Base-by-base conservation (phyloP, 2,797 vertebrate genomes). In the Acanthiza pusilla region DNA sequence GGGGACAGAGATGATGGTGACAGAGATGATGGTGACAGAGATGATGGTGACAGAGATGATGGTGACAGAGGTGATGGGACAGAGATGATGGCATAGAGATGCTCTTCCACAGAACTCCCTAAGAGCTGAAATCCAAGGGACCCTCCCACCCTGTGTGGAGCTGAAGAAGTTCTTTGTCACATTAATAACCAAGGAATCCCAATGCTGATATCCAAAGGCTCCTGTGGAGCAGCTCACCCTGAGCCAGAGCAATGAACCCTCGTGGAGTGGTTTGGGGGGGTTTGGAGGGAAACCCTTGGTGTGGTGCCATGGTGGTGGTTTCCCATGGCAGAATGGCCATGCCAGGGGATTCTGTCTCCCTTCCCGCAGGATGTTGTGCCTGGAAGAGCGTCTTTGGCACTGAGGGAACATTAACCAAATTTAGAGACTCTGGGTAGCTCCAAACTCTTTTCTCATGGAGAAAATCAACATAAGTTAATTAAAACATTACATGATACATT, bases 181-280 rank as follows among this genome's bases (percentile, higher is more conserved):
- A 30, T 50, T 34, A 17, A 43, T 30, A 18, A 19, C 38, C 9
- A 20, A 23, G 32, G 36, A 55, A 38, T 40, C 68, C 62, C 80
- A 45, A 1, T 12, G 40, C 27, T 0, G 2, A 9, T 54, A 10
- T 48, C 55, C 30, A 61, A 20, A 10, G 14, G 34, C 30, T 55
- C 40, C 51, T 26, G 16, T 11, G 6, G 34, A 54, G 51, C 4
- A 23, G 57, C 65, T 76, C 54, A 16, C 48, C 22, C 22, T 0
- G 3, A 67, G 42, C 42, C 7, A 22, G 22, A 48, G 63, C 47
- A 45, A 3, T 13, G 12, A 15, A 42, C 43, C 10, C 43, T 51
- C 2, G 0, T 0, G 4, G 55, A 23, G 26, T 38, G 19, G 3
- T 48, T 84, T 16, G 8, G 20, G 50, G 36, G 55, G 8, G 30